A percentile compares a stretch with the other conserved stretches of the same genome.
phyloP scores from a whole-genome alignment of 2,888 invertebrate genomes.

The Pammene aurita region DNA sequence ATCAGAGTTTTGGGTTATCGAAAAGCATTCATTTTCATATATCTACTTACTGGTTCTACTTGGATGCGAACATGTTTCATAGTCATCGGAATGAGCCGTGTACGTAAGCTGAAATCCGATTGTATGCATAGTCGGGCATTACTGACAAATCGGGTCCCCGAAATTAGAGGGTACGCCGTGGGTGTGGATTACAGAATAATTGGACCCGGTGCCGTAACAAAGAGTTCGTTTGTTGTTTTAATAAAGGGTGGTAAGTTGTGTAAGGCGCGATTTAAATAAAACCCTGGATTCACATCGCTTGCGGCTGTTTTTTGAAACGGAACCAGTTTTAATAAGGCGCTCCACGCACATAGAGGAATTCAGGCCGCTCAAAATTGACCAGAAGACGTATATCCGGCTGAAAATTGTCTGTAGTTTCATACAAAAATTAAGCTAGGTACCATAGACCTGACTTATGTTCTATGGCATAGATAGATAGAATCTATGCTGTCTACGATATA shows the following conservation, averaged over 20 bases:
- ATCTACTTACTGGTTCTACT: no score
- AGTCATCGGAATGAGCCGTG: not conserved
- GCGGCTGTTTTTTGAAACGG: not conserved
- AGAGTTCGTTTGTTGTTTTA: conserved; percentile 51
- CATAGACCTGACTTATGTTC: no score
- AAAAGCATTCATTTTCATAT: no score
- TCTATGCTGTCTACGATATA: no score
- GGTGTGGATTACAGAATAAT: conserved; percentile 63
- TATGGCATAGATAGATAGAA: no score
- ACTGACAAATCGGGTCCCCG: conserved; percentile 50
- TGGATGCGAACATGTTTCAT: no score
- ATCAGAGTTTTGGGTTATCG: no score
- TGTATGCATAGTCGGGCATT: conserved; percentile 42
- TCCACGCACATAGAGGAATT: no score
- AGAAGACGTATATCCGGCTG: no score
- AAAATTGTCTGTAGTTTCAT: no score
- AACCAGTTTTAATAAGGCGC: not conserved
- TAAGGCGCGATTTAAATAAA: conserved; percentile 29
- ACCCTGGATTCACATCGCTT: not conserved
- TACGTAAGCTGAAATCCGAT: conserved; percentile 36
- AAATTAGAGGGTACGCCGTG: conserved; percentile 56
- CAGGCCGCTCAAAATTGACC: no score
- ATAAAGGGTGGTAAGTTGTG: conserved; percentile 24
- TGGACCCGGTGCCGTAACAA: conserved; percentile 53
- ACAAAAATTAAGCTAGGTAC: no score